Percentiles rank a stretch among this genome's conserved stretches.
phyloP scores from a whole-genome alignment of 2,113 vertebrate species.

The Erythrocercus mccallii region DNA sequence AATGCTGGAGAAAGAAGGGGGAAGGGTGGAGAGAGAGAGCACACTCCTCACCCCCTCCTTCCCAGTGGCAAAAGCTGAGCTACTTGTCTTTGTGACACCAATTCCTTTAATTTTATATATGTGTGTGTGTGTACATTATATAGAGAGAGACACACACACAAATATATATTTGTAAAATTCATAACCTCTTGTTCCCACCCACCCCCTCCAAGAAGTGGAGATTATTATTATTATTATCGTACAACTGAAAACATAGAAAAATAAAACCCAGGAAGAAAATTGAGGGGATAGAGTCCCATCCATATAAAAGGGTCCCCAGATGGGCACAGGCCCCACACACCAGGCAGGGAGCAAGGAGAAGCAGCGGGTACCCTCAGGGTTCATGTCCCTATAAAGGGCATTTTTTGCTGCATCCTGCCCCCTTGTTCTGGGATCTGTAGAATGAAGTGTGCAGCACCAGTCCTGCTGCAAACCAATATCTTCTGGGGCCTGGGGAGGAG shows the following conservation, averaged over 20 bases:
- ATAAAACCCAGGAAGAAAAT: slow-evolving; percentile 56
- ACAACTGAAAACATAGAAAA: slow-evolving; percentile 69
- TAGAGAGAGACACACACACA: slow-evolving; percentile 46
- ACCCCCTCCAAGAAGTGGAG: slow-evolving; percentile 66
- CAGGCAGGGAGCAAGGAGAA: background rate
- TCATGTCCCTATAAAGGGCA: background rate
- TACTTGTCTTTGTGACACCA: slow-evolving; percentile 52
- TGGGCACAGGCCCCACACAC: slow-evolving; percentile 48
- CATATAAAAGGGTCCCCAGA: slow-evolving; percentile 52
- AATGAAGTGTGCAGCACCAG: slow-evolving; percentile 15
- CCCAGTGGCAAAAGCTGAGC: slow-evolving; percentile 55
- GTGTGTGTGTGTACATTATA: slow-evolving; percentile 53
- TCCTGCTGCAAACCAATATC: slow-evolving; percentile 46
- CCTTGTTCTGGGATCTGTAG: background rate
- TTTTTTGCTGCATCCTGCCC: slow-evolving; percentile 11
- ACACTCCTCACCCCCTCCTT: slow-evolving; percentile 18
- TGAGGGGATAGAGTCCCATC: slow-evolving; percentile 47
- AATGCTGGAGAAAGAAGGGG: slow-evolving; percentile 59
- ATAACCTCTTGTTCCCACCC: slow-evolving; percentile 65
- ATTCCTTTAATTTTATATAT: slow-evolving; percentile 55
- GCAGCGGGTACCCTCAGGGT: slow-evolving; percentile 23
- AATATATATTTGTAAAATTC: slow-evolving; percentile 56
- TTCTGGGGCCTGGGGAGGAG: background rate
- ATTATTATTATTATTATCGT: slow-evolving; percentile 65
- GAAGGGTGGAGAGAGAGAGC: background rate